Conservation (phyloP, 2,797 vertebrate genomes). For the Acestrorhynchus altus region DNA sequence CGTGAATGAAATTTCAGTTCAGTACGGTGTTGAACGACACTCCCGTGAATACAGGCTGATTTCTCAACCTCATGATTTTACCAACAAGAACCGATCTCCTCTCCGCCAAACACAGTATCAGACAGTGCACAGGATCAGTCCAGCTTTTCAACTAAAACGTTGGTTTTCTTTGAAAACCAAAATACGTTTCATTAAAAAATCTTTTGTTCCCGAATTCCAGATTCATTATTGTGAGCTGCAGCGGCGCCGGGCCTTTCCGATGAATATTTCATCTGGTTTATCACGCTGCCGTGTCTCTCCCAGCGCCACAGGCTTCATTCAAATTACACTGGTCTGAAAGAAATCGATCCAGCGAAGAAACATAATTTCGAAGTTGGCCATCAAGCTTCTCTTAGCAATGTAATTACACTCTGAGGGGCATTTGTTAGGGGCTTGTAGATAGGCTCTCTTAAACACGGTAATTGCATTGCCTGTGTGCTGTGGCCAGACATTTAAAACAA, state of each 20-base stretch:
- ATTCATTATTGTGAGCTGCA: conserved; percentile 26
- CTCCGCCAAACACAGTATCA: not conserved
- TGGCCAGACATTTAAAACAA: conserved; percentile 76
- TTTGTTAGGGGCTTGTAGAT: conserved; percentile 71
- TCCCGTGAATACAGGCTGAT: not conserved
- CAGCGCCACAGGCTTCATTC: conserved; percentile 66
- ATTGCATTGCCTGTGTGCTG: conserved; percentile 70
- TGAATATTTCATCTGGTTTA: conserved; percentile 52
- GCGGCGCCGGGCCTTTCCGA: conserved; percentile 19
- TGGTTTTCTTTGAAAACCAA: conserved; percentile 3
- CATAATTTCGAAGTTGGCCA: conserved; percentile 72
- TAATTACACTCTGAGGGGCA: conserved; percentile 68
- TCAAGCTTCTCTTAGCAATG: conserved; percentile 70
- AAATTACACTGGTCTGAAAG: conserved; percentile 64
- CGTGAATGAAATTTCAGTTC: not conserved
- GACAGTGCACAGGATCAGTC: conserved; percentile 3
- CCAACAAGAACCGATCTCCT: too few relatives aligned
- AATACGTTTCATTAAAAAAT: conserved; percentile 38
- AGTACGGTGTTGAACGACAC: not conserved
- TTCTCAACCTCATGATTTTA: not conserved
- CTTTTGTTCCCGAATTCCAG: conserved; percentile 27
- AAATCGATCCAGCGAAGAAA: conserved; percentile 74
- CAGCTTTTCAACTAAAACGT: not conserved
- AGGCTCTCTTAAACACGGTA: conserved; percentile 64
- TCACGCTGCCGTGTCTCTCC: conserved; percentile 43